Percentiles rank a stretch among this genome's conserved stretches.
These are phyloP conservation scores for Pelecanus crispus DNA, from an alignment of 2,113 vertebrate genomes.

Conservation along the genomic window DNA sequence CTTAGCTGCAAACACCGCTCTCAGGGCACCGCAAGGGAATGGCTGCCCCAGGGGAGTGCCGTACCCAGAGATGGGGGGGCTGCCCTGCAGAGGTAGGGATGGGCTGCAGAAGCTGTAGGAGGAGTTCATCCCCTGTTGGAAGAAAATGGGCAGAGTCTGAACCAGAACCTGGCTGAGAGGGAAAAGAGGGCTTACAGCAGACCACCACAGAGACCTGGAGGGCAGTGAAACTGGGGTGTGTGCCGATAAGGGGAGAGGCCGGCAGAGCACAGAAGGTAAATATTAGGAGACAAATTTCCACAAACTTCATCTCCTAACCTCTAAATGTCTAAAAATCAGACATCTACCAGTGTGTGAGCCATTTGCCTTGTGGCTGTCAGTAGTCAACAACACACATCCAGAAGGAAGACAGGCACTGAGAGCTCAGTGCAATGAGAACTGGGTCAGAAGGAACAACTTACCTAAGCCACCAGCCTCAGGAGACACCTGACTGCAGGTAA, in stretches of 20 bases:
- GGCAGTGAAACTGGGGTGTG: neutral
- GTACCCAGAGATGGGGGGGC: rapidly evolving
- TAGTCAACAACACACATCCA: neutral
- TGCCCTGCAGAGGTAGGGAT: neutral
- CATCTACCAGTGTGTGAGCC: neutral
- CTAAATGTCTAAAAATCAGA: neutral
- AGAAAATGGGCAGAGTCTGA: neutral
- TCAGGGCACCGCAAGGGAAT: rapidly evolving
- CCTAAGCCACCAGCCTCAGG: neutral
- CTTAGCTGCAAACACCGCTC: neutral
- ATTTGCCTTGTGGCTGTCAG: neutral
- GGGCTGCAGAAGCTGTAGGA: neutral
- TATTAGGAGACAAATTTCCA: neutral
- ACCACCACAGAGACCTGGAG: neutral
- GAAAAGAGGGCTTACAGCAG: neutral
- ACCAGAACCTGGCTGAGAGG: neutral
- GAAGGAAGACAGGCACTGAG: neutral
- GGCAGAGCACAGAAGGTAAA: neutral
- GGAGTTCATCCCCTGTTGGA: neutral
- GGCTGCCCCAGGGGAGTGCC: neutral
- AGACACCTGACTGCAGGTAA: neutral
- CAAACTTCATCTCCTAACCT: neutral
- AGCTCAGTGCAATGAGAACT: neutral
- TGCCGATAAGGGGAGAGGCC: neutral
- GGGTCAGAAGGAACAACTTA: neutral